These are phyloP conservation scores for Cecropterus lyciades DNA, from an alignment of 1,140 invertebrate genomes.

Conservation along the genomic window DNA sequence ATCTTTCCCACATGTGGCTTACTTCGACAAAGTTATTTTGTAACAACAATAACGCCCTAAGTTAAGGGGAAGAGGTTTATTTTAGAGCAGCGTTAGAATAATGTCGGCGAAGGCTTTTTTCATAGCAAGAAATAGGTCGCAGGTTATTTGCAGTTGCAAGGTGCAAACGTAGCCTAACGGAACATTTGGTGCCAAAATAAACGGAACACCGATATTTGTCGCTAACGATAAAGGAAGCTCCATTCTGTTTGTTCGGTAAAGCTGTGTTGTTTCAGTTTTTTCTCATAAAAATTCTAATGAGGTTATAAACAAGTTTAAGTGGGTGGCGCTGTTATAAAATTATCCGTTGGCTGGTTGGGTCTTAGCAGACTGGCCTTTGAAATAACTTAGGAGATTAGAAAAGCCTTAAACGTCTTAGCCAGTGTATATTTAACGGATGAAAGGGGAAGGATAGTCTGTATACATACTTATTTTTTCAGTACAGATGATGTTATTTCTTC, in stretches of 20 bases:
- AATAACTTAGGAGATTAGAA: not conserved
- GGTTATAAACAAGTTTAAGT: slow-evolving; percentile 4
- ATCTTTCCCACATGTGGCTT: slow-evolving; percentile 77
- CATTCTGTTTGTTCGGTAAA: slow-evolving; percentile 46
- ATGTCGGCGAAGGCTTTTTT: slow-evolving; percentile 55
- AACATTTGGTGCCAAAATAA: slow-evolving; percentile 66
- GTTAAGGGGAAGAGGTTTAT: slow-evolving; percentile 38
- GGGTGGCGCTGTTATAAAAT: slow-evolving; percentile 6
- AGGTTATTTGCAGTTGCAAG: slow-evolving; percentile 80
- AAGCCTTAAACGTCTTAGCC: not conserved
- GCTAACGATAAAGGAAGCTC: slow-evolving; percentile 63
- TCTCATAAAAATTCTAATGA: slow-evolving; percentile 27
- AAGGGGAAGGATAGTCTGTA: not conserved
- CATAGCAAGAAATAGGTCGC: slow-evolving; percentile 71
- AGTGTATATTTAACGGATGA: not conserved
- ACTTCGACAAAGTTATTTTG: slow-evolving; percentile 40
- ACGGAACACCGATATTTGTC: slow-evolving; percentile 60
- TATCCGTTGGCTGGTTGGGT: not conserved
- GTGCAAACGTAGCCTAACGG: slow-evolving; percentile 73
- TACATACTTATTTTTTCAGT: too few species aligned
- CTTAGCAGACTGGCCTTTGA: not conserved
- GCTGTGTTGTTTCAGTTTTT: slow-evolving; percentile 35
- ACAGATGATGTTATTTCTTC: too few species aligned
- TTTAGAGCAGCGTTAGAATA: not conserved
- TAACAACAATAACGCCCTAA: slow-evolving; percentile 8